These are phyloP conservation scores for Drosophila cardini DNA, from an alignment of 1,140 invertebrate genomes.

Conservation along the genomic window DNA sequence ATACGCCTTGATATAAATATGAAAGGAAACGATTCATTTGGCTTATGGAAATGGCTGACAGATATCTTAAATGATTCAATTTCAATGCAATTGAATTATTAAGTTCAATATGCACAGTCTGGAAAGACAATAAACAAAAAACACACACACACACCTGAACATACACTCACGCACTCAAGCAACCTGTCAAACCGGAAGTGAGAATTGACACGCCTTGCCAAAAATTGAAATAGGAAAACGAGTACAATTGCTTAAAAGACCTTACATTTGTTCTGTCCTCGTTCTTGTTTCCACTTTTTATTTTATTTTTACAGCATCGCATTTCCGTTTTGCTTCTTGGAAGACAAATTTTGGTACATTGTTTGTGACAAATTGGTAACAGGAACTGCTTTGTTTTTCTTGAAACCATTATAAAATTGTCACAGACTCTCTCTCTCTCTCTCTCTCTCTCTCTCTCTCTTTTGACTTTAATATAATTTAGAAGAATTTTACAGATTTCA, in stretches of 20 bases:
- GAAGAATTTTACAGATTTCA: no score
- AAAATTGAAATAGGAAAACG: conserved; percentile 27
- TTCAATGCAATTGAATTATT: conserved; percentile 38
- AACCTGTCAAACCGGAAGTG: conserved; percentile 55
- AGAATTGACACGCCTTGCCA: conserved; percentile 64
- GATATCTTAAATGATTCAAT: conserved; percentile 67
- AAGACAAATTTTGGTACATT: conserved; percentile 49
- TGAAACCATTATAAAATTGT: no score
- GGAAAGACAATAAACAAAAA: conserved; percentile 3
- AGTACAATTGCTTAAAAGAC: conserved; percentile 32
- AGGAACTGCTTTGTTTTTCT: conserved; percentile 36
- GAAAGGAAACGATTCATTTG: conserved; percentile 73
- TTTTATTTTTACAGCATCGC: conserved; percentile 61
- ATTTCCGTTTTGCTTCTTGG: conserved; percentile 63
- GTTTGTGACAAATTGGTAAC: conserved; percentile 46
- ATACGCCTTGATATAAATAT: conserved; percentile 50
- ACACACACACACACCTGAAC: conserved; percentile 42
- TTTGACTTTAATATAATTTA: no score
- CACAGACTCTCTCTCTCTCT: no score
- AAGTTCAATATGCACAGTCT: conserved; percentile 37
- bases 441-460: no score
- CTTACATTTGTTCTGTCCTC: conserved; percentile 26
- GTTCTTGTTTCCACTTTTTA: conserved; percentile 44
- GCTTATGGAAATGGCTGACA: conserved; percentile 65
- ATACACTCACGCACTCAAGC: conserved; percentile 16